These are phyloP conservation scores for Caenorhabditis sp. DNA, from an alignment of 2,888 invertebrate genomes.

Conservation along the genomic window DNA sequence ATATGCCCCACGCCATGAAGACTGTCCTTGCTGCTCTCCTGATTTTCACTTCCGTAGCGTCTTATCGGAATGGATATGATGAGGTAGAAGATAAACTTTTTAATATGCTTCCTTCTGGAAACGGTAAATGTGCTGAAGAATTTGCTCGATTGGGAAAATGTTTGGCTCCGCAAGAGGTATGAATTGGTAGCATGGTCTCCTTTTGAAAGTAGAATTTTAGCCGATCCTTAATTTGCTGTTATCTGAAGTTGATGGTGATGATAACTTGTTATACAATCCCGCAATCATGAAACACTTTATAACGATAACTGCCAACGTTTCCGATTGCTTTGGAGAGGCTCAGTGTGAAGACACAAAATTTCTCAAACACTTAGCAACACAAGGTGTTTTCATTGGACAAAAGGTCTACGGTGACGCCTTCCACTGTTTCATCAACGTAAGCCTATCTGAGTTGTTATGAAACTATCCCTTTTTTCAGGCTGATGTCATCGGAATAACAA, in stretches of 20 bases:
- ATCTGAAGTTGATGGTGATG: not conserved
- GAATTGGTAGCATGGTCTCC: too few relatives aligned
- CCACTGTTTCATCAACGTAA: constrained; percentile 44
- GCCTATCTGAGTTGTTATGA: not conserved
- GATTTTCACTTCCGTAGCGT: too few relatives aligned
- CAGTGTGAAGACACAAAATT: not conserved
- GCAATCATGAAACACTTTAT: not conserved
- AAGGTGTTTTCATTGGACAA: not conserved
- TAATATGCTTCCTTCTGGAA: not conserved
- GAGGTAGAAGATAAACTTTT: too few relatives aligned
- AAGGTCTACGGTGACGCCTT: constrained; percentile 10
- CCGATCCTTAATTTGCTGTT: not conserved
- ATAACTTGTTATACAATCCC: not conserved
- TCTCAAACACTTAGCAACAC: not conserved
- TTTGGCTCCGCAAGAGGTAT: not conserved
- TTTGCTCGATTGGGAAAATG: not conserved
- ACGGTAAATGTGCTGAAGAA: not conserved
- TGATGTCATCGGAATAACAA: not conserved
- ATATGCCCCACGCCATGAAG: too few relatives aligned
- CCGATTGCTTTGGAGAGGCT: not conserved
- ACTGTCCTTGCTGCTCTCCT: not conserved
- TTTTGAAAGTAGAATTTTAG: not conserved
- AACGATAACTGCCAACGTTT: not conserved
- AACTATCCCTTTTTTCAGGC: not conserved
- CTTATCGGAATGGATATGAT: too few relatives aligned